Evolutionary conservation across 2,797 vertebrate species (phyloP), one percentile per base, ranked within the genome.

Genomic region (Etheostoma nigrum): DNA sequence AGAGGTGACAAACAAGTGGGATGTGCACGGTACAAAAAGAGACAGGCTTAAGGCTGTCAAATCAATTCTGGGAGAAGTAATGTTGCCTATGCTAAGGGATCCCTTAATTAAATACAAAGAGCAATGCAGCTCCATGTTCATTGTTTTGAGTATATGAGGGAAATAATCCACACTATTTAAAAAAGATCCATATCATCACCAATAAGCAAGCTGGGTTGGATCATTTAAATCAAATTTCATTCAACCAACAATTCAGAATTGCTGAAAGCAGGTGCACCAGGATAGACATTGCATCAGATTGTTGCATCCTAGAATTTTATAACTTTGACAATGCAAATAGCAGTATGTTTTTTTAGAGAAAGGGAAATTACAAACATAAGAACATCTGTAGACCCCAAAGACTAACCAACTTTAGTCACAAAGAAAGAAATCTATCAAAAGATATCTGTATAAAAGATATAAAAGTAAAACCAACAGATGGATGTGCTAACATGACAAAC

Each of bases 1-100:
- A 86, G 81, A 83, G 78, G 86, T 88, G 88, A 91, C 90, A 91
- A 89, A 82, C 82, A 91, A 70, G 90, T 88, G 84, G 88, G 79
- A 74, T 78, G 61, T 81, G 82, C 12, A 12, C 68, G 78, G 76
- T 58, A 76, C 67, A 80, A 70, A 84, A 85, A 74, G 72, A 88
- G 55, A 67, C 78, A 82, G 82, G 75, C 79, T 89, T 71, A 74
- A 51, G 64, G 74, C 76, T 88, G 90, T 85, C 85, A 82, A 79
- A 83, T 87, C 82, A 83, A 79, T 76, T 79, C 72, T 57, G 51
- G 67, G 64, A 78, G 84, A 89, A 73, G 68, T 82, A 80, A 85
- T 61, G 74, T 68, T n/a, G 76, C 67, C 78, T 83, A 36, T 72
- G 78, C 83, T 76, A 78, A 90, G 79, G 13, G 23, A 88, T 69